Conservation (phyloP, 2,113 vertebrate genomes). For the Labeo catla region DNA sequence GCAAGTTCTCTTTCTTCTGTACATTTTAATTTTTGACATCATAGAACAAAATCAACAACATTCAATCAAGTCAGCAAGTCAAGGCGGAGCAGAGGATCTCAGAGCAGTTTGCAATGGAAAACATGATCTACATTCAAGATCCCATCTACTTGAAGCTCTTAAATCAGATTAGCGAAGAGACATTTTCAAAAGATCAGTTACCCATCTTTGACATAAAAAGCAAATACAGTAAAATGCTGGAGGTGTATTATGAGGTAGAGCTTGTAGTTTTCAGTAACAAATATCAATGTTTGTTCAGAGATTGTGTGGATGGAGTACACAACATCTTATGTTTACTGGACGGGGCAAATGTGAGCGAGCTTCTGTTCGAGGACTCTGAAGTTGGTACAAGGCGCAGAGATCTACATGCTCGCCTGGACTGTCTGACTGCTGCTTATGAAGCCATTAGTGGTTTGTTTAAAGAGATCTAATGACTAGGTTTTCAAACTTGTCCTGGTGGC, state of each 20-base stretch:
- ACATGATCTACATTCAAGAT: constrained; percentile 59
- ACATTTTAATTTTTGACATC: not conserved
- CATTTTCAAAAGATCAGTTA: constrained; percentile 29
- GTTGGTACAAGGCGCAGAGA: constrained; percentile 36
- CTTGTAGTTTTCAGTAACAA: not conserved
- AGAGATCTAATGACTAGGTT: no score
- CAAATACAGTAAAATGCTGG: constrained; percentile 56
- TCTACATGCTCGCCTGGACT: constrained; percentile 42
- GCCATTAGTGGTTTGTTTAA: not conserved
- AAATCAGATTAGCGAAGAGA: constrained; percentile 15
- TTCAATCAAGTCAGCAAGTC: constrained; percentile 55
- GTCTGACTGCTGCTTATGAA: constrained; percentile 44
- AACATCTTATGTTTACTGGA: constrained; percentile 50
- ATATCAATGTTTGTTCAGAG: no score
- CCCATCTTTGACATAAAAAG: constrained; percentile 22
- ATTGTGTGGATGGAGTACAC: not conserved
- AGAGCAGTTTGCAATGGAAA: constrained; percentile 63
- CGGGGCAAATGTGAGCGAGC: constrained; percentile 33
- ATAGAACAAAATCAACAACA: constrained; percentile 60
- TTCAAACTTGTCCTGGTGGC: no score
- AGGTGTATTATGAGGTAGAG: constrained; percentile 54
- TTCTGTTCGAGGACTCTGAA: constrained; percentile 49
- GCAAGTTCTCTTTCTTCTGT: not conserved
- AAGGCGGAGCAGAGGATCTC: constrained; percentile 53
- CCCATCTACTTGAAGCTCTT: constrained; percentile 54